Conservation (phyloP, 2,797 vertebrate species). For the Crotalus adamanteus region DNA sequence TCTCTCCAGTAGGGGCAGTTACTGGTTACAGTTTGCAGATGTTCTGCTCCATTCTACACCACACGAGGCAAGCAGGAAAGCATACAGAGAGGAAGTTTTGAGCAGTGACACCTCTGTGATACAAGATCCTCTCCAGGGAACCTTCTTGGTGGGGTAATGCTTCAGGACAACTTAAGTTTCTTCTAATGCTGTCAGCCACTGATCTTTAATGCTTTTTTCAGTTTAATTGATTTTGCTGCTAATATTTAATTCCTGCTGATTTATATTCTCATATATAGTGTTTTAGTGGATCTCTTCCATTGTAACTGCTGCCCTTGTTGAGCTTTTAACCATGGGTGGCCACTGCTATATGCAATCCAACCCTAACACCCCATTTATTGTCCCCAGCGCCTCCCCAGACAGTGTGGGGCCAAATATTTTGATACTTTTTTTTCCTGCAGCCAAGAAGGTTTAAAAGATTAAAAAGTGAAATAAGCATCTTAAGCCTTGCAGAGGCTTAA, state of each 20-base stretch:
- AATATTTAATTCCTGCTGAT: background rate
- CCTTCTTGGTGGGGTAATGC: background rate
- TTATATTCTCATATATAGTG: background rate
- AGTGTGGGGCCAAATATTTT: background rate
- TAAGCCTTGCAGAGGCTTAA: background rate
- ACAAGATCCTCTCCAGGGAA: background rate
- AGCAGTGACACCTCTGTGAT: background rate
- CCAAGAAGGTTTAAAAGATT: background rate
- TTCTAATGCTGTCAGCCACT: background rate
- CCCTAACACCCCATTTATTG: background rate
- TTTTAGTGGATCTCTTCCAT: background rate
- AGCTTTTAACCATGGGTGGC: background rate
- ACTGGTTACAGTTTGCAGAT: background rate
- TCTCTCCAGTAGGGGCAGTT: background rate
- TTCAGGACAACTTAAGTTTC: background rate
- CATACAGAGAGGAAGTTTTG: background rate
- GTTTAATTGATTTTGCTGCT: background rate
- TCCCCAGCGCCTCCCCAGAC: background rate
- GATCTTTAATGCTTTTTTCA: background rate
- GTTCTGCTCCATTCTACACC: background rate
- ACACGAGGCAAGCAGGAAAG: background rate
- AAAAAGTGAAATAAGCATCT: background rate
- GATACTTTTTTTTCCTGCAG: background rate
- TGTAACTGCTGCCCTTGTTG: background rate
- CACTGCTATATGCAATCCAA: background rate